Percentiles rank a stretch among this genome's conserved stretches.
phyloP scores from a whole-genome alignment of 2,888 invertebrate species.

The Tenodera sinensis region DNA sequence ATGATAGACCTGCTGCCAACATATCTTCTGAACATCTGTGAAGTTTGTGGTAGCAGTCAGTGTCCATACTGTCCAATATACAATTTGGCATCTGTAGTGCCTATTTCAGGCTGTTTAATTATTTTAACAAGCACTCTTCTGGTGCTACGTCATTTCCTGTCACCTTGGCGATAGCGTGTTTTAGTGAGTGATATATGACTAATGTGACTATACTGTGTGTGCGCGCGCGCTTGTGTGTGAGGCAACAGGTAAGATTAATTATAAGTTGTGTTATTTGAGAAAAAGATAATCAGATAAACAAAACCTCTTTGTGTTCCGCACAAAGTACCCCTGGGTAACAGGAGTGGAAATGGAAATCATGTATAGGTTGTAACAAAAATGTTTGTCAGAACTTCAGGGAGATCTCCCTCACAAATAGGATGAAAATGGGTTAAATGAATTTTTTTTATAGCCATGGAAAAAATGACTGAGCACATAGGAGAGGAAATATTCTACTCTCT shows the following conservation, averaged over 20 bases:
- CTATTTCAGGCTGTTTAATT: slow-evolving; percentile 15
- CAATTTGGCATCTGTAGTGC: slow-evolving; percentile 55
- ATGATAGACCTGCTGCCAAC: slow-evolving; percentile 85
- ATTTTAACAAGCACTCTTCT: slow-evolving; percentile 5
- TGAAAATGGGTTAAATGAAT: no score
- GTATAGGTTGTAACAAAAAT: no score
- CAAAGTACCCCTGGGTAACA: not conserved
- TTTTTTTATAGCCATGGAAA: no score
- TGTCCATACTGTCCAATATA: slow-evolving; percentile 90
- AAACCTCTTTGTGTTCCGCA: not conserved
- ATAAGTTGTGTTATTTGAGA: not conserved
- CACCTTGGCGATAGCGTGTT: slow-evolving; percentile 1
- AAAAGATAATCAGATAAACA: not conserved
- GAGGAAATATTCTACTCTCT: no score
- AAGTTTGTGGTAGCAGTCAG: slow-evolving; percentile 91
- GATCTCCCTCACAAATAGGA: no score
- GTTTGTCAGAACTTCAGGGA: no score
- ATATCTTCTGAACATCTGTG: slow-evolving; percentile 85
- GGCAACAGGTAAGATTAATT: not conserved
- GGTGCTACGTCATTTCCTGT: slow-evolving; percentile 23
- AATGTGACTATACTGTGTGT: not conserved
- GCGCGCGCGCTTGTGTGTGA: not conserved
- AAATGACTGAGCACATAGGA: no score
- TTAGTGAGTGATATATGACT: not conserved
- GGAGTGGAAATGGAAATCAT: no score